Evolutionary conservation across 2,113 vertebrate species (phyloP).

Genomic region (Brachirus orientalis): DNA sequence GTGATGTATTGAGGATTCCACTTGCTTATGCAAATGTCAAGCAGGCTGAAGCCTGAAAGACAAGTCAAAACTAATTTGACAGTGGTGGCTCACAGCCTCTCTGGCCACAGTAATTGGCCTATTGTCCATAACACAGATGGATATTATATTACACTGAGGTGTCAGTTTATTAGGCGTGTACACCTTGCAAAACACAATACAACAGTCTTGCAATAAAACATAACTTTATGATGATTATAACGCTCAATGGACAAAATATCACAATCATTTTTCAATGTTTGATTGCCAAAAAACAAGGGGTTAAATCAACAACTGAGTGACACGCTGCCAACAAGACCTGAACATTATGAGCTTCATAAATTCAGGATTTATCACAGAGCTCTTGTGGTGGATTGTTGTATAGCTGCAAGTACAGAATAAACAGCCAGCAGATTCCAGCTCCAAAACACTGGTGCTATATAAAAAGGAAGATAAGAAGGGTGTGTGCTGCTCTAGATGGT

Average conservation of each 20-base stretch:
- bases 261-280: neutral
- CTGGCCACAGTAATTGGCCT: constrained; percentile 5
- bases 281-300: neutral
- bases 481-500: neutral
- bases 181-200: constrained; percentile 10
- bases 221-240: constrained; percentile 28
- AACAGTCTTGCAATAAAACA: constrained; percentile 15
- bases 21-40: constrained; percentile 14
- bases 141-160: constrained; percentile 17
- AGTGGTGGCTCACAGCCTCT: too few relatives aligned
- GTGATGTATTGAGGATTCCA: constrained; percentile 8
- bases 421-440: neutral
- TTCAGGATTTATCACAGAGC: neutral
- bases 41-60: constrained; percentile 1
- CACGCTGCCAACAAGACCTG: constrained; percentile 6
- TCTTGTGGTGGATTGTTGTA: neutral
- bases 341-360: constrained; percentile 28
- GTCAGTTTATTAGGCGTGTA: constrained; percentile 13
- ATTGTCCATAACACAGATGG: constrained; percentile 4
- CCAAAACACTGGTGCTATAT: neutral
- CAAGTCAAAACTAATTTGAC: constrained; percentile 20
- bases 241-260: constrained; percentile 14
- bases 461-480: neutral
- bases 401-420: neutral
- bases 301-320: constrained; percentile 12